phyloP scores from a whole-genome alignment of 2,797 vertebrate genomes.

The Spinus pinus region DNA sequence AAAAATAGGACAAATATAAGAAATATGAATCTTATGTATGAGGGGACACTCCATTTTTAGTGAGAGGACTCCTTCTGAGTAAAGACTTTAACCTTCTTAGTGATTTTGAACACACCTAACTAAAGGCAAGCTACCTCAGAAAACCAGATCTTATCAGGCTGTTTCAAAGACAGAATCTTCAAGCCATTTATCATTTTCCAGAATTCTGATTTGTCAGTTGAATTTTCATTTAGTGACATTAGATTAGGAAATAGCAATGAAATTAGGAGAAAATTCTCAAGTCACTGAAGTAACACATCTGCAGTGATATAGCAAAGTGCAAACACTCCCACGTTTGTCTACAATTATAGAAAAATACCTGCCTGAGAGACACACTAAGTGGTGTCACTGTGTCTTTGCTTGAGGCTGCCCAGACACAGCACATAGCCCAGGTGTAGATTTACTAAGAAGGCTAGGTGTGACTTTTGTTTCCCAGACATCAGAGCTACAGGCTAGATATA shows the following conservation, averaged over 20 bases:
- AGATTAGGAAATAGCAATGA: not conserved
- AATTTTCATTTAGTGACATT: not conserved
- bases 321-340: not conserved
- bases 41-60: not conserved
- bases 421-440: not conserved
- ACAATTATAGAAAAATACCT: not conserved
- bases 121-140: not conserved
- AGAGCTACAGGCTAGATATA: not conserved
- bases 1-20: not conserved
- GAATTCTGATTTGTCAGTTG: not conserved
- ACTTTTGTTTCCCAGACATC: not conserved
- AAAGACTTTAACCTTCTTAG: not conserved
- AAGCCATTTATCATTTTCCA: not conserved
- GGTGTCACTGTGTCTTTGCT: not conserved
- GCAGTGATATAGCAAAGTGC: fast-evolving
- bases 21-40: not conserved
- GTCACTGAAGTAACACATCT: not conserved
- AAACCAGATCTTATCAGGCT: not conserved
- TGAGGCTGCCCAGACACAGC: not conserved
- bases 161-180: not conserved
- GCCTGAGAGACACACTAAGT: not conserved
- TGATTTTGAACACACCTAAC: not conserved
- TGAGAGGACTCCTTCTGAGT: not conserved
- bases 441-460: not conserved
- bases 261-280: not conserved